Conservation (phyloP, 2,797 vertebrate genomes). For the Coilia nasus region DNA sequence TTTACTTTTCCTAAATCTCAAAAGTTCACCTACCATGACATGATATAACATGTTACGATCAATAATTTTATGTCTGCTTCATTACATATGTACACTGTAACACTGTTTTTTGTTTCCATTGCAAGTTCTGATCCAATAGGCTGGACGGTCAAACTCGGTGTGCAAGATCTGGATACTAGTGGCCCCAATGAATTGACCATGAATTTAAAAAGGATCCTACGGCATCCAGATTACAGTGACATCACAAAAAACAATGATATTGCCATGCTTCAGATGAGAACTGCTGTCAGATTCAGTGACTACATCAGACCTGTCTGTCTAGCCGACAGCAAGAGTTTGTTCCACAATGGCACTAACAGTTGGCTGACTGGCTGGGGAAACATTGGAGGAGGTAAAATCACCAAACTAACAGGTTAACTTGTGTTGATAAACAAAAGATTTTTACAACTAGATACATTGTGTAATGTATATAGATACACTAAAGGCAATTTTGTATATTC, state of each 20-base stretch:
- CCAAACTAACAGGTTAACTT: background rate
- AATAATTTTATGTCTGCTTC: too few species aligned
- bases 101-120: background rate
- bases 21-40: too few species aligned
- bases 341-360: background rate
- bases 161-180: background rate
- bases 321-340: background rate
- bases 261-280: background rate
- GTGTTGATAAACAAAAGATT: background rate
- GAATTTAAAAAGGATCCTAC: background rate
- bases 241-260: background rate
- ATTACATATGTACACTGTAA: too few species aligned
- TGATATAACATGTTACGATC: too few species aligned
- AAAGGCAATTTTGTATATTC: too few species aligned
- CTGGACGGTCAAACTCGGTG: background rate
- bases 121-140: background rate
- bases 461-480: too few species aligned
- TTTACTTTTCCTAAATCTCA: too few species aligned
- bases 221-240: background rate
- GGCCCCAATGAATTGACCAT: background rate
- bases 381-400: background rate
- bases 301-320: constrained; percentile 2
- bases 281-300: background rate
- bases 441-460: too few species aligned
- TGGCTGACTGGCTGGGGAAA: background rate